phyloP scores from a whole-genome alignment of 2,797 vertebrate species.

The Fistularia commersonii region DNA sequence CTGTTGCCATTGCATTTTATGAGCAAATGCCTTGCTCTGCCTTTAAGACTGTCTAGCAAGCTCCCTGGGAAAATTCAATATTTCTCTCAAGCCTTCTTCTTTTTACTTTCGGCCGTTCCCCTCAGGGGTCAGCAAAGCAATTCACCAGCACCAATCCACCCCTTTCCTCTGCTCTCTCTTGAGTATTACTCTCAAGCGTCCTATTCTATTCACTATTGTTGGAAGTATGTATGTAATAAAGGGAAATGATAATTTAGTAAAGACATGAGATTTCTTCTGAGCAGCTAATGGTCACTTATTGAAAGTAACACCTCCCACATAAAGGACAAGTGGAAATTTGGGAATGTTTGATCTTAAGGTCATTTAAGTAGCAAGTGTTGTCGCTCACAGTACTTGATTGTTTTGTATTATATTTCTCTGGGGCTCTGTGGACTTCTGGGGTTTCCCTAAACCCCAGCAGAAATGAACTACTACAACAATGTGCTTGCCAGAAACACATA shows the following conservation, averaged over 20 bases:
- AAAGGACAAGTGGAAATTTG: conserved; percentile 17
- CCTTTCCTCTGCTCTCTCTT: too few species aligned
- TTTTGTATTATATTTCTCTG: conserved; percentile 6
- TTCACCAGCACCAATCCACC: too few species aligned
- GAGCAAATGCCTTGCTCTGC: conserved; percentile 21
- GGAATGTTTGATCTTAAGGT: conserved; percentile 19
- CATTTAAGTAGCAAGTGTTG: conserved; percentile 1
- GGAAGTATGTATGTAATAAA: conserved; percentile 39
- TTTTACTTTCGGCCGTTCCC: not conserved
- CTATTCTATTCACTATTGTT: conserved; percentile 14
- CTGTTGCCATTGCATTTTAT: conserved; percentile 6
- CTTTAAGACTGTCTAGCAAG: conserved; percentile 20
- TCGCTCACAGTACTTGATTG: too few species aligned
- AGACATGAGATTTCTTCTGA: conserved; percentile 47
- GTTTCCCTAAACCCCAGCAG: conserved; percentile 7
- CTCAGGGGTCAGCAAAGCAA: too few species aligned
- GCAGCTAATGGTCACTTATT: conserved; percentile 54
- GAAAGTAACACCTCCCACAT: conserved; percentile 18
- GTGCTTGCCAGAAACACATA: conserved; percentile 38
- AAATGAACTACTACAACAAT: conserved; percentile 34
- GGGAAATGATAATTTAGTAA: conserved; percentile 35
- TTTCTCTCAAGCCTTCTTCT: conserved; percentile 17
- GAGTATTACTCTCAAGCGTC: too few species aligned
- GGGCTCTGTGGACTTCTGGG: conserved; percentile 35
- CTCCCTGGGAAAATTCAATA: conserved; percentile 15